Evolutionary conservation across 1,140 invertebrate species (phyloP).

Genomic region (Scaptodrosophila lebanonensis): DNA sequence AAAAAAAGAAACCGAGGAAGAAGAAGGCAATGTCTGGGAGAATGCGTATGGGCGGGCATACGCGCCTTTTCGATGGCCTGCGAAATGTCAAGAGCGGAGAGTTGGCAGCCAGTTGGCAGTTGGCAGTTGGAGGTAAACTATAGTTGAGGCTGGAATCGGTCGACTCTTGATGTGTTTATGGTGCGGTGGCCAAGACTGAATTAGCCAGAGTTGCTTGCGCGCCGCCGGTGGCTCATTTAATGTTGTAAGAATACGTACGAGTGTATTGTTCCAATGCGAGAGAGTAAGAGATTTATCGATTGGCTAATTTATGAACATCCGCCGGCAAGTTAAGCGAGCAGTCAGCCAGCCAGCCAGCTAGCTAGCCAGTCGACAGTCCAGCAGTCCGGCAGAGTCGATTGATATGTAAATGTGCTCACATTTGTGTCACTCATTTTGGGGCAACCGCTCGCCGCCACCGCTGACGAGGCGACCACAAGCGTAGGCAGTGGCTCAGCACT

Average conservation of each 20-base stretch:
- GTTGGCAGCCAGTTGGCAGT: too few species aligned
- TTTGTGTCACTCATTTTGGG: constrained; percentile 64
- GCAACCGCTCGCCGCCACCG: background rate
- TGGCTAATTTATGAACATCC: constrained; percentile 77
- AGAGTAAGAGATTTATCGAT: constrained; percentile 76
- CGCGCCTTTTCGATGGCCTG: background rate
- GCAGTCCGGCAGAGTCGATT: constrained; percentile 35
- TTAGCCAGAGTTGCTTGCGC: constrained; percentile 26
- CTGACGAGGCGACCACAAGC: too few species aligned
- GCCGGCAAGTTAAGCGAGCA: constrained; percentile 19
- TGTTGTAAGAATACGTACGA: constrained; percentile 42
- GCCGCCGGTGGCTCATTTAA: constrained; percentile 39
- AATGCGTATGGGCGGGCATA: constrained; percentile 24
- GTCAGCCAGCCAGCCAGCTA: background rate
- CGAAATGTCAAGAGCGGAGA: too few species aligned
- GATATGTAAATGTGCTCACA: constrained; percentile 75
- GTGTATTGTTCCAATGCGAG: constrained; percentile 42
- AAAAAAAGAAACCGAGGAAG: too few species aligned
- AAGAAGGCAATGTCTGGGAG: constrained; percentile 10
- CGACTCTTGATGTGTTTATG: constrained; percentile 71
- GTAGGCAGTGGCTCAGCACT: background rate
- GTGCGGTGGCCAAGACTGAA: constrained; percentile 33
- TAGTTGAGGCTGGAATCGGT: too few species aligned
- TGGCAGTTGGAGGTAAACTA: too few species aligned
- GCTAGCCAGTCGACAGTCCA: background rate